Evolutionary conservation across 2,888 invertebrate genomes (phyloP).

Genomic region (Drosophila quinaria): DNA sequence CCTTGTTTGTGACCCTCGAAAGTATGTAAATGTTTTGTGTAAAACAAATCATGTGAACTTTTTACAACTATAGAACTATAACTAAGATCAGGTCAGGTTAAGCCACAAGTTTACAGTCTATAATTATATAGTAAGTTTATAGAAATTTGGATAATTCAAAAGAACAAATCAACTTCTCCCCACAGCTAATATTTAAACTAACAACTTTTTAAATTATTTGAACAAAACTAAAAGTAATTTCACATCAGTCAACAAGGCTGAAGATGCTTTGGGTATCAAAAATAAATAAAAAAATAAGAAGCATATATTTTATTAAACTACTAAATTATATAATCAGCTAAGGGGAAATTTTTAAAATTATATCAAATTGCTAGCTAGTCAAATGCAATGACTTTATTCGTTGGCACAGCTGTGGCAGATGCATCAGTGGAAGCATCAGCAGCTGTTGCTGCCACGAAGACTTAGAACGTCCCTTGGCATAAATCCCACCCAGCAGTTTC

Average conservation of each 20-base stretch:
- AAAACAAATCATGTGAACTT: conserved; percentile 19
- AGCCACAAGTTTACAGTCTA: background rate
- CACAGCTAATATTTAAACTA: too few relatives aligned
- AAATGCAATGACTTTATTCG: conserved; percentile 70
- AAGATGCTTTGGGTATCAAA: background rate
- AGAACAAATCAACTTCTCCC: too few relatives aligned
- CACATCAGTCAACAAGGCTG: background rate
- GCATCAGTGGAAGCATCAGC: conserved; percentile 50
- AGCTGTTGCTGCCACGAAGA: conserved; percentile 73
- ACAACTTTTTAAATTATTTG: too few relatives aligned
- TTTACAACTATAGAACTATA: too few relatives aligned
- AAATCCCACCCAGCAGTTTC: conserved; percentile 52
- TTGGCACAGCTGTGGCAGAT: conserved; percentile 69
- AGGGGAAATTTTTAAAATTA: conserved; percentile 32
- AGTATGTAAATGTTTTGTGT: conserved; percentile 25
- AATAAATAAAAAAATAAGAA: conserved; percentile 19
- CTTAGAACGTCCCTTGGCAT: conserved; percentile 70
- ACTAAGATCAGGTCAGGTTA: background rate
- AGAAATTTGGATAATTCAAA: too few relatives aligned
- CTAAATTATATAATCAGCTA: conserved; percentile 47
- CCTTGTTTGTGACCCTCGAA: conserved; percentile 6
- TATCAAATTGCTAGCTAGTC: conserved; percentile 68
- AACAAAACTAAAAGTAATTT: too few relatives aligned
- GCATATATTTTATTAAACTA: conserved; percentile 41
- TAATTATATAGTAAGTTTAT: too few relatives aligned